Evolutionary conservation across 2,888 invertebrate genomes (phyloP).

Genomic region (Xanthia togata): DNA sequence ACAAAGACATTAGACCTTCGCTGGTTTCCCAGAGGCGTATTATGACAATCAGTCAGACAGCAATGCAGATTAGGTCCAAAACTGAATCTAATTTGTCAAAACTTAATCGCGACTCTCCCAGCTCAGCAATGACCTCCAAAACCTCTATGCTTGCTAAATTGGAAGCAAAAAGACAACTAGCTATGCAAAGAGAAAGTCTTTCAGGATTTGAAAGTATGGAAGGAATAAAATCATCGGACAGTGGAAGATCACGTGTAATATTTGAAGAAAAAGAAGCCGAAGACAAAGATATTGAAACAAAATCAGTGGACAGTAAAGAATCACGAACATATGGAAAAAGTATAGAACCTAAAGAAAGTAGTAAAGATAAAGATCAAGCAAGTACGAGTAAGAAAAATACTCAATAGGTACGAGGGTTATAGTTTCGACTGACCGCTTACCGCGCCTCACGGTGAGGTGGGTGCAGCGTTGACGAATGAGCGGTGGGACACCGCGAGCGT

Average conservation of each 20-base stretch:
- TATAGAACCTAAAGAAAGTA: neutral
- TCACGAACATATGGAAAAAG: neutral
- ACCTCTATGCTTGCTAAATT: neutral
- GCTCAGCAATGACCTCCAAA: too few relatives aligned
- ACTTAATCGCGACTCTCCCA: rapidly evolving
- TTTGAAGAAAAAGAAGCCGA: too few relatives aligned
- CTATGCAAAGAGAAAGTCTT: too few relatives aligned
- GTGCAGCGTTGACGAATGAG: too few relatives aligned
- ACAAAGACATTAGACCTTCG: slow-evolving; percentile 86
- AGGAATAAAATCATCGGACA: neutral
- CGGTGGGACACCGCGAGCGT: too few relatives aligned
- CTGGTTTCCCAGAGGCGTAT: slow-evolving; percentile 78
- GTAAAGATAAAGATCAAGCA: slow-evolving; percentile 26
- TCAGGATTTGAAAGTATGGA: too few relatives aligned
- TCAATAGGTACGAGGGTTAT: neutral
- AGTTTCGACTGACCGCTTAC: too few relatives aligned
- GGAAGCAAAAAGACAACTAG: neutral
- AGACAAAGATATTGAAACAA: neutral
- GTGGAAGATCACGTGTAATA: neutral
- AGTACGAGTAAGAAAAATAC: slow-evolving; percentile 39
- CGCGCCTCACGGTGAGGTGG: too few relatives aligned
- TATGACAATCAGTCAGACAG: neutral
- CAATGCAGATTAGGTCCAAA: neutral
- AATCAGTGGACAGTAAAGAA: neutral
- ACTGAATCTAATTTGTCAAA: neutral